Percentiles rank a stretch among this genome's conserved stretches.
These are phyloP conservation scores for Brachypodius melanocephalos DNA, from an alignment of 2,113 vertebrate species.

Conservation along the genomic window DNA sequence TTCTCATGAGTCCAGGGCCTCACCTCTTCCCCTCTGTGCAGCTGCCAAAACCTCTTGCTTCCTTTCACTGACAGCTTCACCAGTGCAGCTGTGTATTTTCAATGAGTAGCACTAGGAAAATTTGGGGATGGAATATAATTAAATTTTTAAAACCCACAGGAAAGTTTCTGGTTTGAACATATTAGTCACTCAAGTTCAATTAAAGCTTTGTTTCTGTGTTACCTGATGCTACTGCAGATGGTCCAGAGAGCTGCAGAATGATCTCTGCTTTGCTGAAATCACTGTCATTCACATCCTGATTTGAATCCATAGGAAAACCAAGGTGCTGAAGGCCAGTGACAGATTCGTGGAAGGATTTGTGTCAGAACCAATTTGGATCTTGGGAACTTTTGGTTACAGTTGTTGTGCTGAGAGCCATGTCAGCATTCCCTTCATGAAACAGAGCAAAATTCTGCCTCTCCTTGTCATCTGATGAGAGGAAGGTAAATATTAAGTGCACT, in stretches of 20 bases:
- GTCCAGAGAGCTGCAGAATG: background rate
- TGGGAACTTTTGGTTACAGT: background rate
- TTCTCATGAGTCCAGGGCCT: constrained; percentile 32
- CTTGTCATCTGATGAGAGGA: background rate
- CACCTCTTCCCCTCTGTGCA: constrained; percentile 45
- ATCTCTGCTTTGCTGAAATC: background rate
- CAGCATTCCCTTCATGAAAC: background rate
- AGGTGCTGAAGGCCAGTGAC: background rate
- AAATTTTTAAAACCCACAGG: constrained; percentile 34
- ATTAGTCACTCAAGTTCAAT: constrained; percentile 35
- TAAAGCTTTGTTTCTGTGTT: background rate
- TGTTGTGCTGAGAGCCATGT: background rate
- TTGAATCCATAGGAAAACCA: background rate
- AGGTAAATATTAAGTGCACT: background rate
- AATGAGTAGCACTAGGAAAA: constrained; percentile 45
- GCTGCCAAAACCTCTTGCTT: constrained; percentile 56
- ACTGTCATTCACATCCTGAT: background rate
- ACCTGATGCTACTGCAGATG: background rate
- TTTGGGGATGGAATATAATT: constrained; percentile 30
- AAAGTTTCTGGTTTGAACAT: constrained; percentile 28
- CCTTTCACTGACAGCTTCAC: constrained; percentile 45
- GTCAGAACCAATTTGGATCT: background rate
- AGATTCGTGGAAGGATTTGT: background rate
- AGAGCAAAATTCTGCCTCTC: background rate
- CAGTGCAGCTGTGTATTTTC: constrained; percentile 55